phyloP scores from a whole-genome alignment of 1,140 invertebrate genomes.

The Euura lappo region DNA sequence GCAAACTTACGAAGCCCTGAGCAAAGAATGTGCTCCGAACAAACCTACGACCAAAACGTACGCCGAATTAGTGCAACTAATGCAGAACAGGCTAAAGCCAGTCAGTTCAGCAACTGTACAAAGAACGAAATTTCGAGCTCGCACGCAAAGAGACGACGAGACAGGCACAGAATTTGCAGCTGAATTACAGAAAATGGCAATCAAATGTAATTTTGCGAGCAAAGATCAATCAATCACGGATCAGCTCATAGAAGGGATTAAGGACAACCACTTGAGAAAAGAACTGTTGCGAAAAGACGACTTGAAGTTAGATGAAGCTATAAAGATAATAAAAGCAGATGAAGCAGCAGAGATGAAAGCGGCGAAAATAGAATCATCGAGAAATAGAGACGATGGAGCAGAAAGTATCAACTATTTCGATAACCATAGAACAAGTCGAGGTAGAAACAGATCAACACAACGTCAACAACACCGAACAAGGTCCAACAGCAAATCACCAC shows the following conservation, averaged over 20 bases:
- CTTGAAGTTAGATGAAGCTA: not conserved
- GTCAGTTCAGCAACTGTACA: not conserved
- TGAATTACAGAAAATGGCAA: not conserved
- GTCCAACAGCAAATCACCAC: not conserved
- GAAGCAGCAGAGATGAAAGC: not conserved
- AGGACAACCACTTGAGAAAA: not conserved
- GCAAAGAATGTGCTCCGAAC: no score
- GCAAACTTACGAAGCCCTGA: no score
- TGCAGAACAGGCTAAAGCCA: no score
- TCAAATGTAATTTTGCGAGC: not conserved
- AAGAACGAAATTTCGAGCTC: not conserved
- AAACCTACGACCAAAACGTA: no score
- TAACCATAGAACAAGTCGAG: not conserved
- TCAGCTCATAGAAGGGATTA: conserved; percentile 10
- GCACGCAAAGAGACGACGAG: not conserved
- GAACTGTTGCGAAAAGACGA: conserved; percentile 2
- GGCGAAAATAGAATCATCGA: not conserved
- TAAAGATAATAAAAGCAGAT: not conserved
- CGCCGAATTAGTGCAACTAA: no score
- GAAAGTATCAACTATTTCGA: not conserved
- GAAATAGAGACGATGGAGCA: not conserved
- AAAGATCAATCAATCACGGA: not conserved
- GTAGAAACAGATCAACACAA: not conserved
- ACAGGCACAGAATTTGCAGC: not conserved
- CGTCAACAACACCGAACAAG: not conserved